Conservation (phyloP, 64 coral and sea anemone genomes). For the Pocillopora damicornis region DNA sequence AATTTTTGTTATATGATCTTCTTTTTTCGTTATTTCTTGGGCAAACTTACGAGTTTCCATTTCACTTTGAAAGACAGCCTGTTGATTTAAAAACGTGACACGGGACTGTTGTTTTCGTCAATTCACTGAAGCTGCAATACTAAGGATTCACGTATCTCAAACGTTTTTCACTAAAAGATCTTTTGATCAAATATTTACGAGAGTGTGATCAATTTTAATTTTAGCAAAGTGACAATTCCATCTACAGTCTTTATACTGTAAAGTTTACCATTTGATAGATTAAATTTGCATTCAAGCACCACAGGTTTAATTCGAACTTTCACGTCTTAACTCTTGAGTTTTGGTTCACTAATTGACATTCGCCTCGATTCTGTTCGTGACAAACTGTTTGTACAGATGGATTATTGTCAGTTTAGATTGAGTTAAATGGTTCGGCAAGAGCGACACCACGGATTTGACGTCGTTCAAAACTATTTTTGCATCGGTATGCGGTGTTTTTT, state of each 20-base stretch:
- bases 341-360: neutral
- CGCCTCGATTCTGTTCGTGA: conserved; percentile 5
- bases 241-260: neutral
- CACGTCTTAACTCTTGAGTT: neutral
- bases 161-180: neutral
- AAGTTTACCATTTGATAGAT: too few species aligned
- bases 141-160: neutral
- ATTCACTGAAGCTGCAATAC: neutral
- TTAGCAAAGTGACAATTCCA: neutral
- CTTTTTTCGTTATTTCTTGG: neutral
- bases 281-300: neutral
- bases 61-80: neutral
- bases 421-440: neutral
- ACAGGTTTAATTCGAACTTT: neutral
- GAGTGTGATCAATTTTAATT: too few species aligned
- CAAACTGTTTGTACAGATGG: conserved; percentile 19
- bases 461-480: neutral
- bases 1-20: neutral
- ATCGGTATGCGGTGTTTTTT: neutral
- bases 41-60: neutral
- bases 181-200: too few species aligned
- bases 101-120: neutral
- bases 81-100: neutral
- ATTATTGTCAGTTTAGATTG: conserved; percentile 16
- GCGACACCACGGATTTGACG: neutral